These are phyloP conservation scores for Erythrolamprus reginae DNA, from an alignment of 2,113 vertebrate species.

Conservation along the genomic window DNA sequence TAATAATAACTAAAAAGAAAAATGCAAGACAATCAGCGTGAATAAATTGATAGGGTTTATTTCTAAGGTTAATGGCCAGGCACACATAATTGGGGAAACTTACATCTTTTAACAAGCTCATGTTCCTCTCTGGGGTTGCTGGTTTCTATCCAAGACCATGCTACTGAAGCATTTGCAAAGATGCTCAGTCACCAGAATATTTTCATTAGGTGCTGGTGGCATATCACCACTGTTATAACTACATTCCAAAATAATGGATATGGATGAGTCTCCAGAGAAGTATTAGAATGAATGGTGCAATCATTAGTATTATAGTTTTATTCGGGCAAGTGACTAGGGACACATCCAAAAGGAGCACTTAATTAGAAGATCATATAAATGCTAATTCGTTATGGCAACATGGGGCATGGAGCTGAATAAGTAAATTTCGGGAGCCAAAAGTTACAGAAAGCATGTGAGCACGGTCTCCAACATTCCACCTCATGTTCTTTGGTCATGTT, in stretches of 20 bases:
- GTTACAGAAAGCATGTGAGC: not conserved
- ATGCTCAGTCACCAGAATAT: not conserved
- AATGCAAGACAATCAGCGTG: not conserved
- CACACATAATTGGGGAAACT: not conserved
- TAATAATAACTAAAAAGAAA: not conserved
- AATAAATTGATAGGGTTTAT: not conserved
- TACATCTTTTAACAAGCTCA: not conserved
- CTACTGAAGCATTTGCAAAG: not conserved
- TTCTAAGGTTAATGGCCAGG: not conserved
- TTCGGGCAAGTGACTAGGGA: slow-evolving; percentile 3
- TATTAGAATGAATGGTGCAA: slow-evolving; percentile 10
- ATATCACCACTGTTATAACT: not conserved
- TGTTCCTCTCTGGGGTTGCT: not conserved
- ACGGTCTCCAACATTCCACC: not conserved
- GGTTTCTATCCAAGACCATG: not conserved
- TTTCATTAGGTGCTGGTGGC: not conserved
- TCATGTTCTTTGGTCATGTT: not conserved
- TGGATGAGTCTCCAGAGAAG: slow-evolving; percentile 16
- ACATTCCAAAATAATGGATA: slow-evolving; percentile 7
- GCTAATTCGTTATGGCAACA: slow-evolving; percentile 24
- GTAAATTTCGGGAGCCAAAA: not conserved
- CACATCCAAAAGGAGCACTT: slow-evolving; percentile 12
- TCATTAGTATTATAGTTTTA: slow-evolving; percentile 25
- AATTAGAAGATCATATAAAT: slow-evolving; percentile 27
- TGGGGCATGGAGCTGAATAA: not conserved